Evolutionary conservation across 2,113 vertebrate species (phyloP).

Genomic region (Natator depressus): DNA sequence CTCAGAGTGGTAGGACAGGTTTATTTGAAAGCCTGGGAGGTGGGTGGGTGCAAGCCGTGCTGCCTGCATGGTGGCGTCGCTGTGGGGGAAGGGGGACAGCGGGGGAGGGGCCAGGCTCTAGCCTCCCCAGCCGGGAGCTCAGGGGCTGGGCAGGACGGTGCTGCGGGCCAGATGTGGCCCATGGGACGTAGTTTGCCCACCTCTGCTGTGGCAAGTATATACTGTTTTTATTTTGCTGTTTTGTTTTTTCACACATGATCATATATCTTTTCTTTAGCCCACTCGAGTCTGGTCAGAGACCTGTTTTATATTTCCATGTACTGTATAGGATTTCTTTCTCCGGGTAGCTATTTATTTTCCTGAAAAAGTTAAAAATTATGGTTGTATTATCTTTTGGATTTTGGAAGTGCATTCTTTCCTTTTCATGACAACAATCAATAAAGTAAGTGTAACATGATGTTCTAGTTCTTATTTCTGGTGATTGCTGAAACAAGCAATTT

Average conservation of each 20-base stretch:
- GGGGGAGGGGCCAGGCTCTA: no score
- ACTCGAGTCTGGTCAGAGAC: not conserved
- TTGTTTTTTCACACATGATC: not conserved
- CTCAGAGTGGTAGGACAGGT: no score
- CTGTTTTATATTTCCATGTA: conserved; percentile 20
- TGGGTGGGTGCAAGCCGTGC: no score
- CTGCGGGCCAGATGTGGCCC: no score
- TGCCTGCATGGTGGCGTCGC: no score
- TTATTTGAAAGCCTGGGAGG: no score
- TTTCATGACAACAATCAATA: conserved; percentile 46
- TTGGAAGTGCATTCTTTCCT: conserved; percentile 44
- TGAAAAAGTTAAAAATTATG: conserved; percentile 24
- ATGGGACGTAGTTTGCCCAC: no score
- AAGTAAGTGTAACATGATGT: not conserved
- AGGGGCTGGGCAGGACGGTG: no score
- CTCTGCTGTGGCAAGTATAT: not conserved
- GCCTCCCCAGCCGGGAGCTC: no score
- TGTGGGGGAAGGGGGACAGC: no score
- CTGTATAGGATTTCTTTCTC: not conserved
- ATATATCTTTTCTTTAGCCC: not conserved
- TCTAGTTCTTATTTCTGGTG: conserved; percentile 9
- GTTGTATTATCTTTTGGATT: conserved; percentile 35
- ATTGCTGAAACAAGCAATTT: conserved; percentile 46
- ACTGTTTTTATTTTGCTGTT: not conserved
- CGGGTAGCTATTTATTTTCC: not conserved